phyloP scores from a whole-genome alignment of 2,797 vertebrate species.

The Pelochelys cantorii region DNA sequence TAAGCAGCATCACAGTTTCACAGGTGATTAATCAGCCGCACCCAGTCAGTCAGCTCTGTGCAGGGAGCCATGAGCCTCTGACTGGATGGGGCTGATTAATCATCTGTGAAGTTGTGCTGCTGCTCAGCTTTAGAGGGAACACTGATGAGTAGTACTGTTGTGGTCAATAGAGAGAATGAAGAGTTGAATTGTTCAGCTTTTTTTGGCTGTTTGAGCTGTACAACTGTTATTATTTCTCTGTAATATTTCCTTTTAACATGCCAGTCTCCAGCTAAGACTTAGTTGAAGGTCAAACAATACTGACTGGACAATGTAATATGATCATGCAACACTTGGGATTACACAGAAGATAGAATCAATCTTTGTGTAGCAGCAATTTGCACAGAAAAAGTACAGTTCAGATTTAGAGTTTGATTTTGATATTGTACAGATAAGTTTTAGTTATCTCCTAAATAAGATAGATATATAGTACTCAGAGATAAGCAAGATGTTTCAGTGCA shows the following conservation, averaged over 20 bases:
- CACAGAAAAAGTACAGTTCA: not conserved
- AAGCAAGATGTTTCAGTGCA: not conserved
- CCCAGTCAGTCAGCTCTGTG: no score
- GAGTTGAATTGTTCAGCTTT: not conserved
- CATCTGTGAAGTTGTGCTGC: no score
- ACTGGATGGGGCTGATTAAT: no score
- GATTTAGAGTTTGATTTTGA: conserved; percentile 8
- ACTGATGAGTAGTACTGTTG: not conserved
- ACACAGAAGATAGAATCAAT: not conserved
- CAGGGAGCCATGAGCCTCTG: no score
- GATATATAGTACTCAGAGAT: not conserved
- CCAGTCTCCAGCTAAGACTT: not conserved
- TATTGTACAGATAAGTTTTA: not conserved
- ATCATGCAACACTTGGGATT: not conserved
- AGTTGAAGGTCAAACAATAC: not conserved
- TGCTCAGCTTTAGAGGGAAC: not conserved
- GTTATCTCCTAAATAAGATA: rapidly evolving
- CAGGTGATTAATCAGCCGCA: not conserved
- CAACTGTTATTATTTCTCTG: not conserved
- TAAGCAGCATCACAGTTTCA: not conserved
- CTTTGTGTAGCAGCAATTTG: not conserved
- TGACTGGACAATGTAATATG: not conserved
- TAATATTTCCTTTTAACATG: not conserved
- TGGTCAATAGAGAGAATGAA: not conserved
- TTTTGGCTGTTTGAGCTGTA: not conserved